These are phyloP conservation scores for Leptinotarsa juncta DNA, from an alignment of 2,888 invertebrate genomes.

Conservation along the genomic window DNA sequence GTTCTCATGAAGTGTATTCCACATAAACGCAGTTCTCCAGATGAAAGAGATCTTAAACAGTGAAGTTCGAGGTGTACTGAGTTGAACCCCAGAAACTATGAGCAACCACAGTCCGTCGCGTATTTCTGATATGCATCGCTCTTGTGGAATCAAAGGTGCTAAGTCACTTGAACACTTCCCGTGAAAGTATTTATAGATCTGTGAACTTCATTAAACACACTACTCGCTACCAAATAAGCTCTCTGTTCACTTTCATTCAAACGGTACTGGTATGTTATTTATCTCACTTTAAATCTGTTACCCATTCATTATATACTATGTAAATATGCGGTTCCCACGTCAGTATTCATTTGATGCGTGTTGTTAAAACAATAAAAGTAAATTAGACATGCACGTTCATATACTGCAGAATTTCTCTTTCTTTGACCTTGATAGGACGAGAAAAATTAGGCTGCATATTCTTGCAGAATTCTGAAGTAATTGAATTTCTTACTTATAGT, in stretches of 20 bases:
- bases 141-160: too few species aligned
- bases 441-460: background rate
- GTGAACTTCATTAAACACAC: background rate
- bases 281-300: slow-evolving; percentile 1
- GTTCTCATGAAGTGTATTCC: too few species aligned
- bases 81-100: too few species aligned
- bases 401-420: slow-evolving; percentile 9
- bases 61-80: too few species aligned
- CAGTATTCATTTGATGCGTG: background rate
- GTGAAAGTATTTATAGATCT: too few species aligned
- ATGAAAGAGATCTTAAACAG: too few species aligned
- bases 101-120: too few species aligned
- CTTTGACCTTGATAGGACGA: slow-evolving; percentile 6
- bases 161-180: too few species aligned
- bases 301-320: background rate
- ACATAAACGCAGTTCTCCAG: too few species aligned
- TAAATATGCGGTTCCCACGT: slow-evolving; percentile 15
- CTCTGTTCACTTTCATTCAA: slow-evolving; percentile 7
- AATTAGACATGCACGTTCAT: slow-evolving; percentile 9
- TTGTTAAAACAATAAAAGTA: slow-evolving; percentile 2
- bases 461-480: background rate
- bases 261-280: slow-evolving; percentile 2
- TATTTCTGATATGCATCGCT: too few species aligned
- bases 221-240: background rate
- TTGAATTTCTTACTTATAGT: too few species aligned